Evolutionary conservation across 2,113 vertebrate genomes (phyloP).

Genomic region (Archocentrus centrarchus): DNA sequence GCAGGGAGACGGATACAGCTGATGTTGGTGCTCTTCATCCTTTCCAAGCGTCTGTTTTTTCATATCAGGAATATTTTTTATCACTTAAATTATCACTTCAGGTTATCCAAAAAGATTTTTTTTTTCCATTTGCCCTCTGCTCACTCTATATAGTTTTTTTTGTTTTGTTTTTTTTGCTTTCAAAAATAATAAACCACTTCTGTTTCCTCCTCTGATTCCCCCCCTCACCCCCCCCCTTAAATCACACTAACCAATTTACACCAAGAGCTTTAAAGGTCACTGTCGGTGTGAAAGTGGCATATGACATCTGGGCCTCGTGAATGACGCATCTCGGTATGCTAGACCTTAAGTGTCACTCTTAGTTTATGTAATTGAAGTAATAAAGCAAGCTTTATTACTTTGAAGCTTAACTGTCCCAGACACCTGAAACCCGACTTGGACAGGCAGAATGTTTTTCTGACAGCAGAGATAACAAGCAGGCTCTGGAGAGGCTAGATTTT

Average conservation of each 20-base stretch:
- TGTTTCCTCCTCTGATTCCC: neutral
- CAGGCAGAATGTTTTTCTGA: neutral
- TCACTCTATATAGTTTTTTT: neutral
- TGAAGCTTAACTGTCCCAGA: constrained; percentile 51
- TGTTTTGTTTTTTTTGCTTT: neutral
- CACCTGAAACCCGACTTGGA: constrained; percentile 45
- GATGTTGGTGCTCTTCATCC: neutral
- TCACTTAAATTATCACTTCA: neutral
- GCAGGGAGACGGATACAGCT: neutral
- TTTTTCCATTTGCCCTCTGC: neutral
- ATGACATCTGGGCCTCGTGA: constrained; percentile 34
- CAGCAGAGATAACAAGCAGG: constrained; percentile 29
- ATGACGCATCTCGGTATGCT: constrained; percentile 39
- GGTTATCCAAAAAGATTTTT: neutral
- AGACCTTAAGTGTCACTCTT: constrained; percentile 25
- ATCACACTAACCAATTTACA: constrained; percentile 23
- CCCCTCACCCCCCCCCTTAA: neutral
- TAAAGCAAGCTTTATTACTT: constrained; percentile 46
- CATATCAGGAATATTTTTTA: neutral
- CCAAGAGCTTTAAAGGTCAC: constrained; percentile 2
- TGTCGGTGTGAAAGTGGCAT: constrained; percentile 31
- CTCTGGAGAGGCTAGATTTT: constrained; percentile 15
- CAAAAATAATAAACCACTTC: neutral
- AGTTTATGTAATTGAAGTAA: constrained; percentile 3
- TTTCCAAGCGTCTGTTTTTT: neutral